Percentiles rank a stretch among this genome's conserved stretches.
Evolutionary conservation across 2,113 vertebrate genomes (phyloP).

Genomic region (Hoplias malabaricus): DNA sequence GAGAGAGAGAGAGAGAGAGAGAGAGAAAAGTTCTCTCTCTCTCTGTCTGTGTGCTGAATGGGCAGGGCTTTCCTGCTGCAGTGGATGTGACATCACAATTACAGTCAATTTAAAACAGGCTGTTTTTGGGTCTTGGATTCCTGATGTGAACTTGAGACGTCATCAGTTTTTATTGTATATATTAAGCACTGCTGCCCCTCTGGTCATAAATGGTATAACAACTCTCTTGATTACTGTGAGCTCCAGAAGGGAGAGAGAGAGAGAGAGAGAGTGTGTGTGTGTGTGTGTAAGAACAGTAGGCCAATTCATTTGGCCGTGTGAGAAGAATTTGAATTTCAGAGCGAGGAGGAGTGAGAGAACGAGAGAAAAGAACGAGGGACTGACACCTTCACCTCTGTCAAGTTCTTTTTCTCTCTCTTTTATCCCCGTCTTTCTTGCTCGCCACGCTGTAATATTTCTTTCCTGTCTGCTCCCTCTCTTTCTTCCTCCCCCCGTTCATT

Average conservation of each 20-base stretch:
- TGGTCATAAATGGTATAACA: not conserved
- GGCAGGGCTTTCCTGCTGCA: too few species aligned
- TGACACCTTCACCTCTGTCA: not conserved
- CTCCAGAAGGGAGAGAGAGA: not conserved
- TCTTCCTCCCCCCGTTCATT: not conserved
- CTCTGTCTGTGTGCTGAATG: too few species aligned
- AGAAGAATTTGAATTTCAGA: slow-evolving; percentile 1
- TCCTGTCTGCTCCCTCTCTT: not conserved
- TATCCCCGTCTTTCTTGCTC: not conserved
- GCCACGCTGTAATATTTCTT: not conserved
- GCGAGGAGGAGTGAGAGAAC: not conserved
- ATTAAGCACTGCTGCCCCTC: not conserved
- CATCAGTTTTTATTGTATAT: too few species aligned
- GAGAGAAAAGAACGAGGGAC: not conserved
- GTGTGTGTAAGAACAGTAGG: not conserved
- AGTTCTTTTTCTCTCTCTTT: not conserved
- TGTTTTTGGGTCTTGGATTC: too few species aligned
- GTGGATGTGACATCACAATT: too few species aligned
- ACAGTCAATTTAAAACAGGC: too few species aligned
- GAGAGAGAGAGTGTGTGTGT: not conserved
- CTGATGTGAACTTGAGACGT: too few species aligned
- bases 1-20: too few species aligned
- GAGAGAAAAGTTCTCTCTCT: too few species aligned
- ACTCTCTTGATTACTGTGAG: not conserved
- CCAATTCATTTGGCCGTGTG: slow-evolving; percentile 9